Evolutionary conservation across 2,113 vertebrate species (phyloP).

Genomic region (Stomatorhinus ivindoensis): DNA sequence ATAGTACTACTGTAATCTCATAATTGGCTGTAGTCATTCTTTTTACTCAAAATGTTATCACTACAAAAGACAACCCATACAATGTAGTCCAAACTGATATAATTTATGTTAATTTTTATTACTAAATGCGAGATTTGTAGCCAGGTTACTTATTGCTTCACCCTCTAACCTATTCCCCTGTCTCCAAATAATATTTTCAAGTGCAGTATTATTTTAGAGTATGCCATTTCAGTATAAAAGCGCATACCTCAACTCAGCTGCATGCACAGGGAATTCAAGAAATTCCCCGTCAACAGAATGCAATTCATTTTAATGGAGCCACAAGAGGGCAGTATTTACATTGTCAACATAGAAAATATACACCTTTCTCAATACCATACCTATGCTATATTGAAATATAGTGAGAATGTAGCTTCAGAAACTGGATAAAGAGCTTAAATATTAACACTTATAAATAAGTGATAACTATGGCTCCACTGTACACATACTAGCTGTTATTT

Average conservation of each 20-base stretch:
- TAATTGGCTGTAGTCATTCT: not conserved
- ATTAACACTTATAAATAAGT: not conserved
- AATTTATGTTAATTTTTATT: not conserved
- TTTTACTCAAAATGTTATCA: not conserved
- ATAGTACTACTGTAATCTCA: not conserved
- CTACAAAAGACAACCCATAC: not conserved
- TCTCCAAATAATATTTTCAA: not conserved
- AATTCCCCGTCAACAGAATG: not conserved
- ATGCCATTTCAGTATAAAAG: not conserved
- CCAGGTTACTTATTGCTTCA: not conserved
- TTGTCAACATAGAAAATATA: not conserved
- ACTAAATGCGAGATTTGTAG: not conserved
- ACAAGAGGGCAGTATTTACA: slow-evolving; percentile 10
- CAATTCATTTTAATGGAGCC: not conserved
- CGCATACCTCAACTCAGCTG: not conserved
- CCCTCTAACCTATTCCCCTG: not conserved
- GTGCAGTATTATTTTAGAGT: not conserved
- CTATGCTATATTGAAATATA: not conserved
- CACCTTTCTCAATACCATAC: not conserved
- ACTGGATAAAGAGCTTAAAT: not conserved
- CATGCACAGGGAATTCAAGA: not conserved
- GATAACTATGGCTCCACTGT: not conserved
- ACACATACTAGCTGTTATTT: not conserved
- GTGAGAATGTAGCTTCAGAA: not conserved
- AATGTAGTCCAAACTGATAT: not conserved